Base-by-base conservation (phyloP, 2,888 invertebrate species). In the Eupeodes latifasciatus region DNA sequence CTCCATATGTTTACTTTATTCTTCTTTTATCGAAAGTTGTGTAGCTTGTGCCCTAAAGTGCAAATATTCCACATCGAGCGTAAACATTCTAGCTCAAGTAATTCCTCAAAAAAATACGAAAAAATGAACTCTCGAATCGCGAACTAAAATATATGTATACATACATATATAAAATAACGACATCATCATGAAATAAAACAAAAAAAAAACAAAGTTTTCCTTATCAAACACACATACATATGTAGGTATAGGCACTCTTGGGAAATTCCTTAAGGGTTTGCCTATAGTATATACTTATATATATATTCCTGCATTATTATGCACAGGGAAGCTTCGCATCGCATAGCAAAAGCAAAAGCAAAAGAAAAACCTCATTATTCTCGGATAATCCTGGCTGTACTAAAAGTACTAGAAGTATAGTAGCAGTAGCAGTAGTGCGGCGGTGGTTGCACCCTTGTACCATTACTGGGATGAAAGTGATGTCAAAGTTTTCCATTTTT, bases 401-500 rank as follows among this genome's bases (percentile, higher is more conserved):
- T 27, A 27, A 27, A 27, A 27, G 27, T 27, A 27, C 27, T 27
- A 27, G 3, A 27, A 27, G 40, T 40, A 9, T 9, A 40, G 40
- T 40, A 40, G 40, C 9, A 40, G 40, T 5, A 40, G 66, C 47
- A 77, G 67, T 19, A 14, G 40, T 16, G 2, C 14, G 47, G 19
- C 66, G 66, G 79, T 76, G 27, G 27, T 27, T 27, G 27, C 27
- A 27, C 27, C 27, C 27, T 27, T 69, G 62, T 44, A 57, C 75
- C 71, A 87, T 87, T 80, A 76, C 80, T 83, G 47, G 75, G 75
- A 83, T 87, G 75, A 80, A 55, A 77, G 71, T 81, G 44, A 71
- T 71, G 66, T 69, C 67, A 80, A 75, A 72, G 57, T 64, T 82
- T 53, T 14, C 11, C 40, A 19, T 64, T 51, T 51, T 34, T 9